Percentiles rank a stretch among this genome's conserved stretches.
Evolutionary conservation across 1,140 invertebrate species (phyloP).

Genomic region (Listronotus oregonensis): DNA sequence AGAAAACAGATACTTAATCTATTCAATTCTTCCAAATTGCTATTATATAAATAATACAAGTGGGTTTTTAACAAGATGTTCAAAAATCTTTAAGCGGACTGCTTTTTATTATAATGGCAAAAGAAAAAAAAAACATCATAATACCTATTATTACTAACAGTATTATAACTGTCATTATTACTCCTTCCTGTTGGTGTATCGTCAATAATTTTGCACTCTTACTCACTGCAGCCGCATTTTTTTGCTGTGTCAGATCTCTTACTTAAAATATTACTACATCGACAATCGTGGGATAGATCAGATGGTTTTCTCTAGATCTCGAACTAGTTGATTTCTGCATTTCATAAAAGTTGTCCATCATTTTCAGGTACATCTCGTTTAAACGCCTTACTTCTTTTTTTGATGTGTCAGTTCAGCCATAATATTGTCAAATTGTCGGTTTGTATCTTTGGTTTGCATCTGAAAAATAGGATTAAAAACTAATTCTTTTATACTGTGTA

Average conservation of each 20-base stretch:
- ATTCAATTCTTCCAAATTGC: no score
- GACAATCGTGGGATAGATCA: neutral
- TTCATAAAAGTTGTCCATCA: conserved; percentile 14
- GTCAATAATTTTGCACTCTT: neutral
- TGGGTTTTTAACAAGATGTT: no score
- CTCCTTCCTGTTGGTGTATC: neutral
- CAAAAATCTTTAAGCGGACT: no score
- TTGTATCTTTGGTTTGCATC: conserved; percentile 29
- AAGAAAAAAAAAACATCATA: no score
- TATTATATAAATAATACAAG: no score
- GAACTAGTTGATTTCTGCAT: conserved; percentile 2
- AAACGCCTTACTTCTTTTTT: conserved; percentile 24
- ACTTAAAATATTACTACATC: neutral
- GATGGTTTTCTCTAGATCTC: conserved; percentile 4
- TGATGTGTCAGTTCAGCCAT: conserved; percentile 19
- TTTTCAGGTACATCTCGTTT: conserved; percentile 20
- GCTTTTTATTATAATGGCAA: no score
- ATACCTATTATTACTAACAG: neutral
- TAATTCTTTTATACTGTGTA: no score
- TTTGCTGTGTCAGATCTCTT: no score
- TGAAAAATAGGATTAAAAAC: no score
- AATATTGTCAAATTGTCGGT: conserved; percentile 23
- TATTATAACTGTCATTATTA: neutral
- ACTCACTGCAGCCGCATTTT: neutral
- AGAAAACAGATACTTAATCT: no score